Evolutionary conservation across 2,797 vertebrate species (phyloP).

Genomic region (Bradypodion ventrale): DNA sequence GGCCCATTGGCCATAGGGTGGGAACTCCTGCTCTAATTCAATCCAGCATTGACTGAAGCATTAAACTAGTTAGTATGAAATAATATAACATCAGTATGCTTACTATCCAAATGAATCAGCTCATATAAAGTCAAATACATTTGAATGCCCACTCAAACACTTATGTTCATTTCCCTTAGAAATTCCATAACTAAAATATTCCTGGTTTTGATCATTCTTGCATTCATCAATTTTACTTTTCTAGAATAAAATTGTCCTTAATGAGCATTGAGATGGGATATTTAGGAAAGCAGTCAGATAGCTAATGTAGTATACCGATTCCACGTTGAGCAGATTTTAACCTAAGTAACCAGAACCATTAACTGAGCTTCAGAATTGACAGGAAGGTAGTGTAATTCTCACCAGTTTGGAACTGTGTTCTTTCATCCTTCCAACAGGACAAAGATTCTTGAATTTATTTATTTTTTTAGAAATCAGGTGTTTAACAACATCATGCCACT

Average conservation of each 20-base stretch:
- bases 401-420: background rate
- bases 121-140: background rate
- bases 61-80: background rate
- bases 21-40: too few species aligned
- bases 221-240: background rate
- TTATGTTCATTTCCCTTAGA: background rate
- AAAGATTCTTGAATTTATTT: background rate
- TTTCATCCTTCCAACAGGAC: too few species aligned
- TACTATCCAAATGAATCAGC: slow-evolving; percentile 1
- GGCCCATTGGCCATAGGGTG: too few species aligned
- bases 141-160: background rate
- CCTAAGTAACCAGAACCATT: background rate
- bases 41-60: too few species aligned
- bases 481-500: background rate
- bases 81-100: background rate
- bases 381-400: background rate
- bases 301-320: too few species aligned
- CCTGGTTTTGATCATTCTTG: background rate
- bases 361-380: background rate
- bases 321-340: background rate
- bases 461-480: background rate
- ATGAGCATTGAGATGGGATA: background rate
- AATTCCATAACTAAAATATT: background rate
- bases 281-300: background rate
- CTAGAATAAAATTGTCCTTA: background rate